phyloP scores from a whole-genome alignment of 1,140 invertebrate species.

The Brachionus manjavacas region DNA sequence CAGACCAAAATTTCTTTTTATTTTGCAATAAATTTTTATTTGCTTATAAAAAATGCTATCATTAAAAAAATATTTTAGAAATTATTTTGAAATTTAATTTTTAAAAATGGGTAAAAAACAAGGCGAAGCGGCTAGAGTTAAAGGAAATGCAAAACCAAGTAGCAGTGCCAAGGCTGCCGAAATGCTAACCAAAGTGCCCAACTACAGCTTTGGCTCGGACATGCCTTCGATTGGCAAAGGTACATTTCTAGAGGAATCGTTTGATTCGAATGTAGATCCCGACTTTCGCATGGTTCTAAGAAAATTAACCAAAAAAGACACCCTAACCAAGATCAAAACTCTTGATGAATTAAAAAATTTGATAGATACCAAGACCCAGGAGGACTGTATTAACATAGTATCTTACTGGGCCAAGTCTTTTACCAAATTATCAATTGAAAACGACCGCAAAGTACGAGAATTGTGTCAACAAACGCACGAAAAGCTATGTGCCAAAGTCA shows the following conservation, averaged over 20 bases:
- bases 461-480: constrained; percentile 62
- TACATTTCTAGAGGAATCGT: constrained; percentile 19
- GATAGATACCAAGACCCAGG: not conserved
- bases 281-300: constrained; percentile 58
- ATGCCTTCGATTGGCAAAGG: constrained; percentile 23
- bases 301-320: constrained; percentile 74
- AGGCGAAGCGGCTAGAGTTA: constrained; percentile 33
- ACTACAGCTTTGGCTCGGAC: constrained; percentile 3
- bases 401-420: constrained; percentile 26
- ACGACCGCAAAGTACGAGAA: constrained; percentile 66
- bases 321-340: constrained; percentile 69
- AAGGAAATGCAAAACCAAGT: constrained; percentile 42
- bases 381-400: not conserved
- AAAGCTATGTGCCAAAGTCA: constrained; percentile 65
- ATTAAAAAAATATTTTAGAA: not conserved
- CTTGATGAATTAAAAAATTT: constrained; percentile 26
- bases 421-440: constrained; percentile 14
- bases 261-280: constrained; percentile 46
- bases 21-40: not conserved
- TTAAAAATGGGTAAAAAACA: constrained; percentile 39
- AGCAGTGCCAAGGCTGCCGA: constrained; percentile 40
- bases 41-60: not conserved
- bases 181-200: constrained; percentile 8
- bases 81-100: not conserved
- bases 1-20: constrained; percentile 19